These are phyloP conservation scores for Belgica antarctica DNA, from an alignment of 2,888 invertebrate species.

Conservation along the genomic window DNA sequence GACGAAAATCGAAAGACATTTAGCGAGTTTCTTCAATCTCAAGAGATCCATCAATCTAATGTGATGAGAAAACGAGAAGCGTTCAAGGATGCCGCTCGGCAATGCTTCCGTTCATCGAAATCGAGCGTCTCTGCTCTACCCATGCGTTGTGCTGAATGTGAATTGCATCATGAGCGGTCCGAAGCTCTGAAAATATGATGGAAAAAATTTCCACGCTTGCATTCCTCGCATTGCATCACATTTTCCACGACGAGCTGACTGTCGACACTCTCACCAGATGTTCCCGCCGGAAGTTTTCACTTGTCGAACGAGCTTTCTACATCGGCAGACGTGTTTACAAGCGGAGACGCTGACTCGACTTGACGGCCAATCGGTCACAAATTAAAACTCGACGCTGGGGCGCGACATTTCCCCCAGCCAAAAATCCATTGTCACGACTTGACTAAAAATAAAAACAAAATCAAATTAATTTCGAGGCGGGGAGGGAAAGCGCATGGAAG, in stretches of 20 bases:
- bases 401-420: too few species aligned
- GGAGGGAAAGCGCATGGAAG: conserved; percentile 1
- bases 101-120: not conserved
- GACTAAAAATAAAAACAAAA: not conserved
- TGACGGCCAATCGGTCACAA: too few species aligned
- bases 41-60: not conserved
- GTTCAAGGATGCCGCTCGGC: not conserved
- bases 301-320: too few species aligned
- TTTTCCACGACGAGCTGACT: too few species aligned
- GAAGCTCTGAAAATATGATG: not conserved
- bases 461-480: conserved; percentile 5
- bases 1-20: not conserved
- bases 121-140: not conserved
- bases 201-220: not conserved
- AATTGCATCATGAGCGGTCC: not conserved
- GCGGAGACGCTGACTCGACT: too few species aligned
- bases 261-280: too few species aligned
- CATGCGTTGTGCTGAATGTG: conserved; percentile 20
- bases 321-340: too few species aligned
- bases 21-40: not conserved
- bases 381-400: too few species aligned
- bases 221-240: conserved; percentile 9
- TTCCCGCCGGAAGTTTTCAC: too few species aligned
- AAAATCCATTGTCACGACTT: too few species aligned
- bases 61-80: not conserved